A percentile compares a stretch with the other conserved stretches of the same genome.
These are phyloP conservation scores for Drosophila melanogaster DNA, from an alignment of 1,140 invertebrate species.

Conservation along the genomic window Release_6_plus_ISO1_MT NT_033777.3:26488501-26489000, in stretches of 20 bases:
- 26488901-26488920: slow-evolving; percentile 22
- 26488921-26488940: slow-evolving; percentile 30
- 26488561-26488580: slow-evolving; percentile 67
- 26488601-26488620: slow-evolving; percentile 59
- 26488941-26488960: slow-evolving; percentile 11
- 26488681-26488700: slow-evolving; percentile 17
- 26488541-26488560: slow-evolving; percentile 27
- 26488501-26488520: slow-evolving; percentile 17
- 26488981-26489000: neutral
- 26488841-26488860: slow-evolving; percentile 23
- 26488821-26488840: neutral
- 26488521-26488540: slow-evolving; percentile 5
- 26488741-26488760: slow-evolving; percentile 31
- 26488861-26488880: slow-evolving; percentile 21
- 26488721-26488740: slow-evolving; percentile 24
- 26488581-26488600: slow-evolving; percentile 70
- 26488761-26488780: slow-evolving; percentile 2
- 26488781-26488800: slow-evolving; percentile 40
- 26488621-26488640: slow-evolving; percentile 58
- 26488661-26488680: slow-evolving; percentile 53
- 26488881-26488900: slow-evolving; percentile 27
- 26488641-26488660: slow-evolving; percentile 57
- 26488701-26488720: slow-evolving; percentile 10
- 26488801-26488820: slow-evolving; percentile 20
- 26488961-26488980: slow-evolving; percentile 13